Conservation (phyloP, 1,140 invertebrate species). For the silkworm (Bombyx mori) region ASM3026992v2 NC_085128.1:3751501-3752000, state of each 20-base stretch:
- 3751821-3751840: too few species aligned
- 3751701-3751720: constrained; percentile 2
- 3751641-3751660: constrained; percentile 1
- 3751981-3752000: constrained; percentile 77
- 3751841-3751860: too few species aligned
- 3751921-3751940: too few species aligned
- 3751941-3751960: neutral
- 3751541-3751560: constrained; percentile 35
- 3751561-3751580: constrained; percentile 6
- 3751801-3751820: neutral
- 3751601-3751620: constrained; percentile 1
- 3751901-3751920: too few species aligned
- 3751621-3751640: neutral
- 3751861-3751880: too few species aligned
- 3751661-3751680: neutral
- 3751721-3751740: constrained; percentile 1
- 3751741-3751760: constrained; percentile 2
- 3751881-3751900: too few species aligned
- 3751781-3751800: neutral
- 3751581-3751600: constrained; percentile 1
- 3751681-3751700: neutral
- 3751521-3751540: constrained; percentile 37
- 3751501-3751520: constrained; percentile 43
- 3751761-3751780: neutral
- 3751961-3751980: constrained; percentile 2